phyloP scores from a whole-genome alignment of 2,888 invertebrate species.

The Cataglyphis albicans region DNA sequence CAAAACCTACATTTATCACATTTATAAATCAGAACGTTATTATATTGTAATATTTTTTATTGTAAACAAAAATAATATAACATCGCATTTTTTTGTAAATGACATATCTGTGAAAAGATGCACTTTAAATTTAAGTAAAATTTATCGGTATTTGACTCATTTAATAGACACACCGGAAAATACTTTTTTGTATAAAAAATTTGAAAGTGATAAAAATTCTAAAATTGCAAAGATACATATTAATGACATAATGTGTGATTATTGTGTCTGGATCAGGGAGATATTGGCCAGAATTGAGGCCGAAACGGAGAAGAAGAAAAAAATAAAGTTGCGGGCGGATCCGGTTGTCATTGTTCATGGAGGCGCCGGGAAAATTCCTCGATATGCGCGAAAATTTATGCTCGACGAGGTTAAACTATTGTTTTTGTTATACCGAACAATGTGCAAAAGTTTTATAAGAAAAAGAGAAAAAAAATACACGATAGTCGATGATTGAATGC shows the following conservation, averaged over 20 bases:
- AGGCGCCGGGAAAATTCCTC: constrained; percentile 67
- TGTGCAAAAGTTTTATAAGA: neutral
- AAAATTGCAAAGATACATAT: neutral
- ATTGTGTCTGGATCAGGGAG: constrained; percentile 77
- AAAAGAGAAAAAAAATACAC: neutral
- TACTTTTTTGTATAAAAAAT: neutral
- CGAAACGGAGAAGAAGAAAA: constrained; percentile 40
- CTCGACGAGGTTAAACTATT: constrained; percentile 61
- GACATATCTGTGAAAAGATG: neutral
- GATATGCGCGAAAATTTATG: constrained; percentile 51
- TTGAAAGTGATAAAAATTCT: neutral
- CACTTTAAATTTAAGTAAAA: neutral
- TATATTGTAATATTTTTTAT: neutral
- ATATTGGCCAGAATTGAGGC: constrained; percentile 59
- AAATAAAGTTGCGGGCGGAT: constrained; percentile 54
- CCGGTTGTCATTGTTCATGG: constrained; percentile 77
- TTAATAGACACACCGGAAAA: neutral
- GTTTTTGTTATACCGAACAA: neutral
- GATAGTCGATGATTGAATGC: neutral
- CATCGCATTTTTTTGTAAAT: neutral
- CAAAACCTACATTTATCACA: constrained; percentile 55
- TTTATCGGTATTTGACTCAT: neutral
- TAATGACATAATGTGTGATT: constrained; percentile 74
- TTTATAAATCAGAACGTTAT: neutral
- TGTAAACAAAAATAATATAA: constrained; percentile 35